Evolutionary conservation across 2,113 vertebrate species (phyloP).

Genomic region (Capricornis sumatraensis): DNA sequence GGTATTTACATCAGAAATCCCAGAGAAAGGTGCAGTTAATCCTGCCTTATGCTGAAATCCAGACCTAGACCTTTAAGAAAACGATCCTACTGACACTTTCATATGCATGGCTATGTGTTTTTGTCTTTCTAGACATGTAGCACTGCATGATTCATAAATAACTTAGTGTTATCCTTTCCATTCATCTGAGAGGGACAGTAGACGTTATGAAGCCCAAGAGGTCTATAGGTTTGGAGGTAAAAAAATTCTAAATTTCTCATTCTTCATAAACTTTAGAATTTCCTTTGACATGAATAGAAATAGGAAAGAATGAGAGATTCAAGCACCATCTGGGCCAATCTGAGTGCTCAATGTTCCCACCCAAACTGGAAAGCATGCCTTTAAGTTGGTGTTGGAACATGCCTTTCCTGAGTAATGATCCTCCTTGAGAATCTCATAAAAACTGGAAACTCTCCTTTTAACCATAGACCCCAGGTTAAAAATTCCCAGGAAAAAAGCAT

Average conservation of each 20-base stretch:
- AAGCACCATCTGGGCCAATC: not conserved
- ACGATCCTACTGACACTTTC: not conserved
- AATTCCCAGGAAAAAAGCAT: not conserved
- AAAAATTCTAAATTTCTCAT: not conserved
- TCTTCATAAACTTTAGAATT: not conserved
- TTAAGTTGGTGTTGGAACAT: not conserved
- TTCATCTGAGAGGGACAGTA: not conserved
- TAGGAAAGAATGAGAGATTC: not conserved
- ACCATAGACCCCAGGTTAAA: not conserved
- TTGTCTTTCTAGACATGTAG: not conserved
- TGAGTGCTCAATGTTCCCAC: too few relatives aligned
- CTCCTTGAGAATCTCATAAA: not conserved
- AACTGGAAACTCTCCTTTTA: not conserved
- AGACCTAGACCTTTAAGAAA: not conserved
- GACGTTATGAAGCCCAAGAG: not conserved
- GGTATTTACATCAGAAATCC: conserved; percentile 39
- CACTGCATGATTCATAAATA: not conserved
- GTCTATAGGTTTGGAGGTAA: not conserved
- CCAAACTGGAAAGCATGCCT: not conserved
- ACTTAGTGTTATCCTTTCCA: not conserved
- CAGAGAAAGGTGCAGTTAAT: conserved; percentile 47
- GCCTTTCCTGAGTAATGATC: not conserved
- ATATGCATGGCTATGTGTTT: not conserved
- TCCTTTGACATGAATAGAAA: not conserved
- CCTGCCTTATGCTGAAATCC: not conserved